phyloP scores from a whole-genome alignment of 2,113 vertebrate species.

The Centropus unirufus region DNA sequence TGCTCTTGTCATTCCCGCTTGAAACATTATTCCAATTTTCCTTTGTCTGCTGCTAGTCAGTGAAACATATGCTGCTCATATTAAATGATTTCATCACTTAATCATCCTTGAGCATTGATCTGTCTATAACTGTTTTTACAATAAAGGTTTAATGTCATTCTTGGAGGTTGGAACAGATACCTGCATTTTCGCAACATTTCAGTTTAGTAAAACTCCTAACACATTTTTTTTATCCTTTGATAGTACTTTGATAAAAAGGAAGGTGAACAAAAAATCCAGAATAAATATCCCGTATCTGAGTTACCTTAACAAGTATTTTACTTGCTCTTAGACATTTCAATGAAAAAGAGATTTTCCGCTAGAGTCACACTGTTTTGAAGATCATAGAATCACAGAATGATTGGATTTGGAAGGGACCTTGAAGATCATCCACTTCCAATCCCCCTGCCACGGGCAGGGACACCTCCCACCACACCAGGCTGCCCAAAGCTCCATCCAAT shows the following conservation, averaged over 20 bases:
- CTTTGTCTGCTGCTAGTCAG: background rate
- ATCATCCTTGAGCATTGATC: conserved; percentile 9
- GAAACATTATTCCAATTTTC: background rate
- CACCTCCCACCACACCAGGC: too few species aligned
- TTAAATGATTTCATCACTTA: background rate
- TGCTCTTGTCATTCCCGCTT: background rate
- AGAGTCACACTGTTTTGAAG: background rate
- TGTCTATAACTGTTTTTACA: background rate
- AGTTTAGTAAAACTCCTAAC: background rate
- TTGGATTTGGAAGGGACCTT: too few species aligned
- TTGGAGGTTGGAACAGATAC: background rate
- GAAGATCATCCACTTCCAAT: too few species aligned
- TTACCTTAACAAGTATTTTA: background rate
- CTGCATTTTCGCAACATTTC: background rate
- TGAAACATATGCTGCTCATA: background rate
- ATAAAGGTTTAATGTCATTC: background rate
- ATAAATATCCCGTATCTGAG: background rate
- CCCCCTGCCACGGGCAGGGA: too few species aligned
- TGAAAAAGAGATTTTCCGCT: background rate
- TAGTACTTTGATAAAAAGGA: background rate
- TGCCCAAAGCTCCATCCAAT: too few species aligned
- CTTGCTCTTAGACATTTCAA: background rate
- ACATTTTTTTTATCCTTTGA: background rate
- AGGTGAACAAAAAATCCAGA: background rate
- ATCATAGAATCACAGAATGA: too few species aligned